Base-by-base conservation (phyloP, 2,888 invertebrate genomes). In the Caradrina clavipalpis region DNA sequence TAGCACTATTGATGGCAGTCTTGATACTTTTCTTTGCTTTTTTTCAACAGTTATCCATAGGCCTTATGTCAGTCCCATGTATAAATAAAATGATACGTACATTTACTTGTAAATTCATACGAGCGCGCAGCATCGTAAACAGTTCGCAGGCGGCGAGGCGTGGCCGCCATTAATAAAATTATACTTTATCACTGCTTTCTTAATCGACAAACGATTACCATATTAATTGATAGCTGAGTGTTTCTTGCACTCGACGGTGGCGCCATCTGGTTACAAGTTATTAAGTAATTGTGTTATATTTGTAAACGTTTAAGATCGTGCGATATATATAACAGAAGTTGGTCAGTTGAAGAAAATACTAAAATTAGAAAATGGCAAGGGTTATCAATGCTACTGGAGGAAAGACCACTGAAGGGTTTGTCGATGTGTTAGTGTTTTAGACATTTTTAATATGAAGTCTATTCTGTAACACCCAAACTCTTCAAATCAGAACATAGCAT, bases 211-310 rank as follows among this genome's bases (percentile, higher is more conserved):
- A 19, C 49, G 54, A 82, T 81, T 81, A 75, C 45, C 80, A 81
- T 82, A 67, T 78, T 80, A 82, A 82, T 81, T 80, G 82, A 67
- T 73, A 62, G 26, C 49, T 26, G 35, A 49, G 45, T 45, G 45
- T 45, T 17, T 15, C 47, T 39, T 62, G 39, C 26, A 55, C 42
- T 19, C 10, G 45, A 62, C 45, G 42, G 75, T 75, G 79, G 77
- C 71, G 79, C 75, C 75, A 67, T 47, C 66, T 75, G 35, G 45
- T 59, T 13, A 21, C 55, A 17, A 53, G 49, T 62, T 49, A 54
- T 68, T 59, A 67, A 76, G 55, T 63, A 49, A 59, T 67, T 62
- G 26, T 31, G 10, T 51, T 39, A 55, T 75, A 47, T 61, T 75
- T 73, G 60, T 69, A 56, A 42, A 42, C 15, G 3, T 7, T 47